Evolutionary conservation across 2,888 invertebrate species (phyloP), one percentile per base, ranked within the genome.

Genomic region (Athripsodes cinereus): DNA sequence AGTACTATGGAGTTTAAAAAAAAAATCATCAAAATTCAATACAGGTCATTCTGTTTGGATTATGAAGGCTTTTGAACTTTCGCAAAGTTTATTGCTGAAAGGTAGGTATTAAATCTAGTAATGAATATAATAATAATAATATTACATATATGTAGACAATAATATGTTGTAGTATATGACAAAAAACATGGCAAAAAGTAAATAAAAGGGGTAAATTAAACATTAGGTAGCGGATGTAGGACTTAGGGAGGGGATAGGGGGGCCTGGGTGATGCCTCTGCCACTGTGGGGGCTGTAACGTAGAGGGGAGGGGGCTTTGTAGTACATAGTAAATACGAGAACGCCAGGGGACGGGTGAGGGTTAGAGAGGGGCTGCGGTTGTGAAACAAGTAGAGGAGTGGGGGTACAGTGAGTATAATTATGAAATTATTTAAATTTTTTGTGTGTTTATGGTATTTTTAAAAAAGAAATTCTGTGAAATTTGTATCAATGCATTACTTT

Each of bases 191-290:
- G 61, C 60, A 60, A 61, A 61, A 55, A 63, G 63, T 63, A 63
- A 63, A 63, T 63, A 63, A 61, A 63, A 61, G 63, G 40, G 61
- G 61, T 61, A 63, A 63, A 63, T 64, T 64, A 62, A 63, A 64
- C 73, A 73, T 73, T 72, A 72, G 70, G 72, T 73, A 73, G 73
- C 72, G 69, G 70, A 71, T 69, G 66, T 62, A 60, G 61, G 61
- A 50, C 62, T 26, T 62, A 60, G 44, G 51, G 55, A 52, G 52
- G 52, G 59, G 62, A 60, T 58, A 60, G 55, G 56, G 50, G 52
- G 52, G 61, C n/a, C n/a, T n/a, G n/a, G n/a, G n/a, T n/a, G n/a
- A n/a, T n/a, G n/a, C n/a, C n/a, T n/a, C n/a, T n/a, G n/a, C n/a
- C n/a, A n/a, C n/a, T n/a, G n/a, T n/a, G n/a, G n/a, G n/a, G n/a